These are phyloP conservation scores for Ibidorhyncha struthersii DNA, from an alignment of 2,113 vertebrate species.

Conservation along the genomic window DNA sequence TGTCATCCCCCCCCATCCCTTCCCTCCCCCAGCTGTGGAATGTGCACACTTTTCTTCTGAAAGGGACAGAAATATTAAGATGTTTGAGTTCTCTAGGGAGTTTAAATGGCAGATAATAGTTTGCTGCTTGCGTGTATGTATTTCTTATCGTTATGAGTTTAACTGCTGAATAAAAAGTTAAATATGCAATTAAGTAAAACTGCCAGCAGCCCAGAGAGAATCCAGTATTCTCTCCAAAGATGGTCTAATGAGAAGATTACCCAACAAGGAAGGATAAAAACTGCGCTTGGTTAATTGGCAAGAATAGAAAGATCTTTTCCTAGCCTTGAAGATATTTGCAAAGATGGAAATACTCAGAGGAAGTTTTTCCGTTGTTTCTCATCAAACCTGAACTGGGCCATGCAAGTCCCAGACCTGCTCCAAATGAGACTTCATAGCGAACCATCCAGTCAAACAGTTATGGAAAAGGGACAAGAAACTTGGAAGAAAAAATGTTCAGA, in stretches of 20 bases:
- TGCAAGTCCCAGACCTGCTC: background rate
- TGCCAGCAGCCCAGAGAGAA: constrained; percentile 21
- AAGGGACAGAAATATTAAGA: background rate
- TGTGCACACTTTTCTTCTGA: background rate
- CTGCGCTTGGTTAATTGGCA: constrained; percentile 8
- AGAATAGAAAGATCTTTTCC: background rate
- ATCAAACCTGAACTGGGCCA: background rate
- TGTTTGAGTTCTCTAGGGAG: background rate
- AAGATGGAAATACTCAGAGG: background rate
- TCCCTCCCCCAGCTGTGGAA: background rate
- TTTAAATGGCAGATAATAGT: constrained; percentile 6
- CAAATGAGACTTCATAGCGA: background rate
- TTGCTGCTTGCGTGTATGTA: background rate
- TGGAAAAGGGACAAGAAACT: background rate
- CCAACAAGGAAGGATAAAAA: constrained; percentile 23
- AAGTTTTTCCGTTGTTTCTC: background rate
- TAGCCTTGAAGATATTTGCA: background rate
- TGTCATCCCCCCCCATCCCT: background rate
- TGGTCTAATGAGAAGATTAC: constrained; percentile 39
- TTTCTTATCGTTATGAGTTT: background rate
- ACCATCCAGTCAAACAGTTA: background rate
- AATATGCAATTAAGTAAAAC: constrained; percentile 56
- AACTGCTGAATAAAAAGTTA: constrained; percentile 51
- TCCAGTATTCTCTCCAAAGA: background rate
- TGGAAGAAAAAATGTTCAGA: background rate